These are phyloP conservation scores for Loxodonta africana DNA, from an alignment of 2,113 vertebrate species.

Conservation along the genomic window DNA sequence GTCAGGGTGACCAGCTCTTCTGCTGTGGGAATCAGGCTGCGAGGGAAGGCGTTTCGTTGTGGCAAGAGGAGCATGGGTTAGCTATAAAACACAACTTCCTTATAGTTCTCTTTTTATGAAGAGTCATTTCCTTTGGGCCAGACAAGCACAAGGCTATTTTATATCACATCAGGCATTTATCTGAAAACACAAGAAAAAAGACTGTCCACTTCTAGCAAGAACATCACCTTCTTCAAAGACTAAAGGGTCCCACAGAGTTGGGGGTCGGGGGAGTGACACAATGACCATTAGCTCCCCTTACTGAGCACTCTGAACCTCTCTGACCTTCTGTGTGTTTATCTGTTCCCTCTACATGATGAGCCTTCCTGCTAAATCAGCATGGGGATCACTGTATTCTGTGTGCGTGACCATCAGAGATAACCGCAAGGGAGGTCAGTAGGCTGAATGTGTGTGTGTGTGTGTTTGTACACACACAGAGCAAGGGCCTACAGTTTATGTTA, in stretches of 20 bases:
- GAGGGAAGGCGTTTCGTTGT: not conserved
- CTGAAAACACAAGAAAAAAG: constrained; percentile 57
- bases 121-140: constrained; percentile 1
- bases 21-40: not conserved
- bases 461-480: not conserved
- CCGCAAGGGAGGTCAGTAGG: not conserved
- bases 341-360: not conserved
- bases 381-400: not conserved
- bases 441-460: not conserved
- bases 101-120: constrained; percentile 21
- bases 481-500: not conserved
- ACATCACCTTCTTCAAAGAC: not conserved
- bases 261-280: not conserved
- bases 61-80: constrained; percentile 3
- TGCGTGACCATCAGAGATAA: not conserved
- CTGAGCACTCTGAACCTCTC: not conserved
- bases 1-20: not conserved
- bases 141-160: constrained; percentile 26
- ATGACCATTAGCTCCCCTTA: not conserved
- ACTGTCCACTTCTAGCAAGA: constrained; percentile 13
- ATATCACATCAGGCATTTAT: not conserved
- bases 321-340: constrained; percentile 20
- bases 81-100: not conserved
- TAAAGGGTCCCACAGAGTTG: not conserved
- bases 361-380: not conserved